Percentiles rank a stretch among this genome's conserved stretches.
These are phyloP conservation scores for Calephelis virginiensis DNA, from an alignment of 1,140 invertebrate genomes.

Conservation along the genomic window DNA sequence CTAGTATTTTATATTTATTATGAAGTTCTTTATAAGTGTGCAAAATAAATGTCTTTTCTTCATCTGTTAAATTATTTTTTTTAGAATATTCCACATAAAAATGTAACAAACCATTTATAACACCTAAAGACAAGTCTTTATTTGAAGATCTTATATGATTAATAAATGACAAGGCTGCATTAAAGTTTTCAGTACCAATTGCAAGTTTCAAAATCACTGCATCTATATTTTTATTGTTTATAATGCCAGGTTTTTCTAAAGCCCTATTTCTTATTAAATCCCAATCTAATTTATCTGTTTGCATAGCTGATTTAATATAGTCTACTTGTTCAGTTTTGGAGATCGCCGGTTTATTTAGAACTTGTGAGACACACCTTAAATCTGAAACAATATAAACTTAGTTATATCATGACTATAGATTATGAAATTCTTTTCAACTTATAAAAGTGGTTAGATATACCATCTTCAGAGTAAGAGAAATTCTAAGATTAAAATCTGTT, in stretches of 20 bases:
- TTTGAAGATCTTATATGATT: slow-evolving; percentile 75
- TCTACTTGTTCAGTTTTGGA: slow-evolving; percentile 44
- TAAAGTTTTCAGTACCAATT: slow-evolving; percentile 53
- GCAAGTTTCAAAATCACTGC: slow-evolving; percentile 78
- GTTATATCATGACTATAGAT: neutral
- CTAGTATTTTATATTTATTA: slow-evolving; percentile 79
- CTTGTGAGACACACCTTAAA: slow-evolving; percentile 23
- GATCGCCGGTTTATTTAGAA: slow-evolving; percentile 22
- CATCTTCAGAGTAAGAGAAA: too few species aligned
- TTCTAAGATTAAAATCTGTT: too few species aligned
- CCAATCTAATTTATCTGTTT: slow-evolving; percentile 49
- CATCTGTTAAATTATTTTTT: slow-evolving; percentile 53
- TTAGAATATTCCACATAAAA: slow-evolving; percentile 71
- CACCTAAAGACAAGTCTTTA: slow-evolving; percentile 75
- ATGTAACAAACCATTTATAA: slow-evolving; percentile 77
- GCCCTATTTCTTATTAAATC: slow-evolving; percentile 47
- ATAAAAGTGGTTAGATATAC: too few species aligned
- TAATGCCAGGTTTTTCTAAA: slow-evolving; percentile 44
- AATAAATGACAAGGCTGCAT: slow-evolving; percentile 79
- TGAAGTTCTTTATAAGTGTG: slow-evolving; percentile 76
- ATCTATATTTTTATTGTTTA: slow-evolving; percentile 79
- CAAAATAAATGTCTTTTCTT: slow-evolving; percentile 79
- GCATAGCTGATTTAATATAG: slow-evolving; percentile 43
- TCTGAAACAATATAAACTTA: slow-evolving; percentile 20
- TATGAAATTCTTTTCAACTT: too few species aligned